Evolutionary conservation across 2,888 invertebrate species (phyloP), one percentile per base, ranked within the genome.

Genomic region (Anoplius nigerrimus): DNA sequence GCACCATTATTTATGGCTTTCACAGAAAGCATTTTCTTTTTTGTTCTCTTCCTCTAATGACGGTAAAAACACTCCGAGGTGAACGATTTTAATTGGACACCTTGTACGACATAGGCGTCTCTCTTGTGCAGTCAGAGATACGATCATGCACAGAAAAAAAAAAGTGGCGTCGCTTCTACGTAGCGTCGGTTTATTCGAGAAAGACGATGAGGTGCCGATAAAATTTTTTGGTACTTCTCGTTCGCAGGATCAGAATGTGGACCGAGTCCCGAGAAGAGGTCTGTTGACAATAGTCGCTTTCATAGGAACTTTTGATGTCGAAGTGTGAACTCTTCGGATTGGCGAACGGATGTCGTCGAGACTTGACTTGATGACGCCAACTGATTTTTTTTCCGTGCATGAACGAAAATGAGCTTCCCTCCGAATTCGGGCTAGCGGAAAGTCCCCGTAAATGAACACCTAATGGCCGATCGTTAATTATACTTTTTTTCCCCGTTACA

Each of bases 381-480:
- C 2, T 1, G 52, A 52, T 52, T 34, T 34, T 34, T 34, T 34
- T 13, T 6, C 34, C 34, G 34, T 34, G 11, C 34, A 34, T 34
- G 34, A 34, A 5, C 6, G 34, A 11, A 52, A 52, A 34, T 34
- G 34, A 34, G 34, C 34, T 13, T 34, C 24, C 46, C 5, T 24
- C 43, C 20, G 22, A 46, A 45, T 45, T 45, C 43, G 27, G 55
- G 24, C 22, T 16, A n/a, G 27, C 60, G 24, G 18, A 42, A 51
- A 21, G 27, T 57, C 52, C 56, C 51, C 21, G 48, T 45, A 75
- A 77, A 77, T 80, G 77, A 79, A 79, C 75, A 79, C 76, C 72
- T 79, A 72, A 80, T 72, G 79, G 77, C 69, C 80, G 68, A 78
- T 78, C 43, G 63, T 57, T 62, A 68, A 64, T 60, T 67, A 68